Percentiles rank a stretch among this genome's conserved stretches.
Evolutionary conservation across 1,140 invertebrate genomes (phyloP).

Genomic region (Orius insidiosus): DNA sequence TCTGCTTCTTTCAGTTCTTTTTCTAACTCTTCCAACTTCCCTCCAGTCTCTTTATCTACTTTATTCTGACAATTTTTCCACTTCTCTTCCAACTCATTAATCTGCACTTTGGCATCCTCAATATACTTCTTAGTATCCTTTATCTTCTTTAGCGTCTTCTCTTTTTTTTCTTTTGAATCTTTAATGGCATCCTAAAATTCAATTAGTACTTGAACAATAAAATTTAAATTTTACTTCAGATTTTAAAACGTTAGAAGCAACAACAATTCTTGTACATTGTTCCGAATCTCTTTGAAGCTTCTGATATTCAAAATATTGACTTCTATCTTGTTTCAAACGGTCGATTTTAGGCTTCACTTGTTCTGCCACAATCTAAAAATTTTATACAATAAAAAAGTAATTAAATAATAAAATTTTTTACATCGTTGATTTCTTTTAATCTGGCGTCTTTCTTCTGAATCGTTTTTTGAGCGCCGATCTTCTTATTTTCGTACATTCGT

Average conservation of each 20-base stretch:
- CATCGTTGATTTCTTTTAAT: conserved; percentile 67
- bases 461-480: conserved; percentile 66
- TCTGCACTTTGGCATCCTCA: conserved; percentile 23
- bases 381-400: not conserved
- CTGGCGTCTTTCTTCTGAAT: conserved; percentile 92
- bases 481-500: conserved; percentile 90
- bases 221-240: conserved; percentile 27
- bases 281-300: conserved; percentile 73
- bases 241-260: conserved; percentile 49
- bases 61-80: conserved; percentile 32
- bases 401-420: conserved; percentile 28
- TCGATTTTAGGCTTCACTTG: conserved; percentile 75
- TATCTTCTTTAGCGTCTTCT: conserved; percentile 27
- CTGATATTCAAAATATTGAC: conserved; percentile 77
- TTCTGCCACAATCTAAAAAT: conserved; percentile 57
- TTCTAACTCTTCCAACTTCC: conserved; percentile 46
- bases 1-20: conserved; percentile 42
- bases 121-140: conserved; percentile 22
- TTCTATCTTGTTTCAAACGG: conserved; percentile 71
- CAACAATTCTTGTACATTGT: conserved; percentile 55
- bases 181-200: conserved; percentile 20
- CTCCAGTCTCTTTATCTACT: conserved; percentile 47
- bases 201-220: conserved; percentile 3
- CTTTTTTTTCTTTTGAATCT: conserved; percentile 26
- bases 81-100: conserved; percentile 35